These are phyloP conservation scores for Patella ulyssiponensis DNA, from an alignment of 2,888 invertebrate genomes.

Conservation along the genomic window DNA sequence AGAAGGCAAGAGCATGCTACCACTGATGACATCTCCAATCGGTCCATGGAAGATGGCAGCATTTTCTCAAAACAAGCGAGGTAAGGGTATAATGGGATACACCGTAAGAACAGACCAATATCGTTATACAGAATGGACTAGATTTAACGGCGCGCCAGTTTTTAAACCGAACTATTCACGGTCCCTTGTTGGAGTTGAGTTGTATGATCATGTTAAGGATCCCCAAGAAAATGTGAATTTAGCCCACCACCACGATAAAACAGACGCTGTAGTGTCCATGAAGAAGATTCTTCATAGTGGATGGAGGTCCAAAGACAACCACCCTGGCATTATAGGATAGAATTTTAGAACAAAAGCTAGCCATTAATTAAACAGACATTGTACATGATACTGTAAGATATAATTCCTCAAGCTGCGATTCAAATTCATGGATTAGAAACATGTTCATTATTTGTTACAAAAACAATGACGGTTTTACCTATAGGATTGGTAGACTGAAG, in stretches of 20 bases:
- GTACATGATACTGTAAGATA: no score
- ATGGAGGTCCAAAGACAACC: neutral
- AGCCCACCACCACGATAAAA: neutral
- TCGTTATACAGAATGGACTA: slow-evolving; percentile 3
- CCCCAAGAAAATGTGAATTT: neutral
- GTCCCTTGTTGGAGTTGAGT: neutral
- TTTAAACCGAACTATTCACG: neutral
- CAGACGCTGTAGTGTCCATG: neutral
- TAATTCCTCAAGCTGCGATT: no score
- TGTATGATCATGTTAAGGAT: neutral
- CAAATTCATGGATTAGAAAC: no score
- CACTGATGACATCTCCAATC: neutral
- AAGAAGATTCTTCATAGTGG: neutral
- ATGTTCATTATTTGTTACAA: no score
- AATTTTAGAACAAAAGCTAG: no score
- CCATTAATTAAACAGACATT: no score
- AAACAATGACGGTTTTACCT: no score
- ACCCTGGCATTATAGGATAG: no score
- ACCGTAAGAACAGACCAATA: neutral
- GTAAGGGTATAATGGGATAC: neutral
- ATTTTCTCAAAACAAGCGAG: neutral
- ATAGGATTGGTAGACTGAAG: no score
- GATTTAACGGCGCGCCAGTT: neutral
- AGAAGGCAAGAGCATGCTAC: neutral
- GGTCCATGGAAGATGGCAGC: neutral